Percentiles rank a stretch among this genome's conserved stretches.
phyloP scores from a whole-genome alignment of 2,113 vertebrate genomes.

The Halcyon senegalensis region DNA sequence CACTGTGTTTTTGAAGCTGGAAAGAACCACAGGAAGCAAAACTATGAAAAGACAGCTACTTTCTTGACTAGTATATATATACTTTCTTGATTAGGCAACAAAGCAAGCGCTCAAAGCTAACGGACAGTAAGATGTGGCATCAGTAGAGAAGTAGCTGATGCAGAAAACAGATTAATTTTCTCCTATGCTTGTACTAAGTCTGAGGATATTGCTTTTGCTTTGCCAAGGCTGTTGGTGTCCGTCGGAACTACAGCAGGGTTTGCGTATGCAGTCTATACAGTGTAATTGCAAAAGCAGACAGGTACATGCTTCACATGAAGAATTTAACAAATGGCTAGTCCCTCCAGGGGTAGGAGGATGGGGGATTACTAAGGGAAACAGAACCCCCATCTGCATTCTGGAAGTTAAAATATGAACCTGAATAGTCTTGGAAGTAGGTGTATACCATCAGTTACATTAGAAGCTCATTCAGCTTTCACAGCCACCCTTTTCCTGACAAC shows the following conservation, averaged over 20 bases:
- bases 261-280: accelerated
- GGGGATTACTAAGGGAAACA: background rate
- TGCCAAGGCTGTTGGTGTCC: background rate
- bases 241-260: background rate
- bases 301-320: background rate
- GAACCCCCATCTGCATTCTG: background rate
- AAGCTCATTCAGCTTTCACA: background rate
- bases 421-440: background rate
- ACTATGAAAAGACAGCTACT: background rate
- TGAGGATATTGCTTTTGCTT: background rate
- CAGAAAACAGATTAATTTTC: background rate
- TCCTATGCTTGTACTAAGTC: background rate
- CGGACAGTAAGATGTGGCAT: background rate
- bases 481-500: background rate
- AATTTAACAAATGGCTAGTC: background rate
- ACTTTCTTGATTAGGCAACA: no score
- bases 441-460: background rate
- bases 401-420: background rate
- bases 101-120: background rate
- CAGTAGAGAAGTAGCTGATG: background rate
- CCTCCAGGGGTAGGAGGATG: background rate
- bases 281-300: background rate
- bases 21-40: background rate
- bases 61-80: background rate
- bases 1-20: background rate